Evolutionary conservation across 1,140 invertebrate species (phyloP).

Genomic region (Mya arenaria): DNA sequence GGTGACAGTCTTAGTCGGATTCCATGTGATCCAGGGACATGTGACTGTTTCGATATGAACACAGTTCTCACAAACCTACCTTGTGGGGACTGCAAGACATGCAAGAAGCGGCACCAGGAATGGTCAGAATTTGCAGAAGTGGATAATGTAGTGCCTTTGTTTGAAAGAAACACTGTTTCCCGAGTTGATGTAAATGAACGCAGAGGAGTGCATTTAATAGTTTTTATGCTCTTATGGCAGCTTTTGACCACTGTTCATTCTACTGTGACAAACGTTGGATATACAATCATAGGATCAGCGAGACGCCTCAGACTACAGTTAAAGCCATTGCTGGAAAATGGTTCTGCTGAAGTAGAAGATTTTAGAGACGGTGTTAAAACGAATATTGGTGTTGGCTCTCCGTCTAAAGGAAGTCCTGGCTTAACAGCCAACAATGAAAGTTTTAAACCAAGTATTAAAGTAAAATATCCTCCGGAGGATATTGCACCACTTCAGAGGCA

Average conservation of each 20-base stretch:
- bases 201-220: background rate
- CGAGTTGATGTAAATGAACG: background rate
- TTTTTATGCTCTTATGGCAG: background rate
- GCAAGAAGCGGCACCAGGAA: background rate
- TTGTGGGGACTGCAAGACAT: background rate
- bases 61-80: slow-evolving; percentile 1
- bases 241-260: background rate
- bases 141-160: slow-evolving; percentile 19
- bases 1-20: slow-evolving; percentile 50
- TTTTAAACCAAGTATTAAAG: background rate
- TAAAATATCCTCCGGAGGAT: background rate
- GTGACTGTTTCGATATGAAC: slow-evolving; percentile 14
- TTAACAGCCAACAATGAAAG: background rate
- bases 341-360: background rate
- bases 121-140: slow-evolving; percentile 28
- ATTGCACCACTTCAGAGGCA: background rate
- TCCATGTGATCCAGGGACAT: slow-evolving; percentile 16
- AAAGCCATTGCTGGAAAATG: background rate
- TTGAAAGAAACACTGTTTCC: background rate
- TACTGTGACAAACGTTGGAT: background rate
- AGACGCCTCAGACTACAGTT: background rate
- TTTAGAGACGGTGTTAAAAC: background rate
- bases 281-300: background rate
- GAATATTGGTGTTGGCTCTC: no score
- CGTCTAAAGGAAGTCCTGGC: background rate